Evolutionary conservation across 2,113 vertebrate genomes (phyloP), one percentile per base, ranked within the genome.

Genomic region (Phasianus colchicus): DNA sequence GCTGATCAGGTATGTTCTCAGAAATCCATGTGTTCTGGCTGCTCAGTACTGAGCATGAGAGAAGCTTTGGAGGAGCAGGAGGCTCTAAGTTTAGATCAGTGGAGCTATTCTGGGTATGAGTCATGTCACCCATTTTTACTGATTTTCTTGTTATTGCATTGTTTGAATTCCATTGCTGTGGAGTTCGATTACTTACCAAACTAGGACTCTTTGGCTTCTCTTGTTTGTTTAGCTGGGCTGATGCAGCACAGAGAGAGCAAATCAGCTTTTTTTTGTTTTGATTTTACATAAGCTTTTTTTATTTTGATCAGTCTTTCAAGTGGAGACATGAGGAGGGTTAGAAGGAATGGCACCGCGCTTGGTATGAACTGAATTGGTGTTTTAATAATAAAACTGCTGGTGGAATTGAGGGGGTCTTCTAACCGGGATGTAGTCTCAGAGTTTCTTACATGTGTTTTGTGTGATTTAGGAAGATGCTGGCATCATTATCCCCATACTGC

Each of bases 91-190:
- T 94, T 93, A 80, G 67, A 67, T n/a, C 18, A 0, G 0, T 66
- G 38, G 47, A 86, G 10, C 60, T 95, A 4, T 78, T 80, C 32
- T 61, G 87, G 34, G 19, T 78, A 43, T 19, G 84, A 90, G 71
- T 85, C 55, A 66, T 4, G 6, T 80, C 48, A 78, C 79, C 11
- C 16, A 50, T 82, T 87, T 80, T 58, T 47, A 78, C 81, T n/a
- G 24, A 66, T 85, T 92, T 92, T 96, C 20, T 32, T 52, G 38
- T 87, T 83, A 42, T 83, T 94, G 32, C 81, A 34, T 85, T 76
- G 30, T 71, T 93, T 8, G 40, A 78, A 86, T 95, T 90, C 85
- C 81, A 65, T 32, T 71, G 75, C 65, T 79, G 4, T 30, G 3
- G 65, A 52, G 36, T 88, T 91, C 3, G 14, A 19, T 93, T 38